These are phyloP conservation scores for Watsonalla cultraria DNA, from an alignment of 2,888 invertebrate genomes.

Conservation along the genomic window DNA sequence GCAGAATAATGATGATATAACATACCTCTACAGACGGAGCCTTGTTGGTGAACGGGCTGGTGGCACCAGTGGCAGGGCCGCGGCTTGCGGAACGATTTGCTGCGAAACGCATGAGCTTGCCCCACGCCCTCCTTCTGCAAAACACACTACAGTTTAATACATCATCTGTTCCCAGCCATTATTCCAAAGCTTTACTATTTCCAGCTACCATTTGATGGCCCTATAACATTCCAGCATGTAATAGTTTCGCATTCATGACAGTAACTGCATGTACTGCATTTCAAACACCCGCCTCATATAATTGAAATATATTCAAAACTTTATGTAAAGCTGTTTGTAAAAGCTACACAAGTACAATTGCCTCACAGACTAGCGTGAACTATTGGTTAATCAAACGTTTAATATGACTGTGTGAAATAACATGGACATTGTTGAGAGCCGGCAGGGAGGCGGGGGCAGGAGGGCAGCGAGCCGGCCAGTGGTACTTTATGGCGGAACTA, in stretches of 20 bases:
- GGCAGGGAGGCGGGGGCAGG: conserved; percentile 21
- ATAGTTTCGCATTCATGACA: conserved; percentile 1
- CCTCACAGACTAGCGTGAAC: conserved; percentile 33
- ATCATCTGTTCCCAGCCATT: neutral
- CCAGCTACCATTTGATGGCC: neutral
- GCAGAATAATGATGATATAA: neutral
- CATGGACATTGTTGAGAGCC: conserved; percentile 34
- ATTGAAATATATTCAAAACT: neutral
- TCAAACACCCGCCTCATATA: neutral
- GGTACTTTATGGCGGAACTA: conserved; percentile 44
- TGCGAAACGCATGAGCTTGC: conserved; percentile 85
- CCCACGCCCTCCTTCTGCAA: conserved; percentile 83
- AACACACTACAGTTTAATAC: conserved; percentile 25
- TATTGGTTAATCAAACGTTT: conserved; percentile 32
- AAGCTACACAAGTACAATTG: conserved; percentile 12
- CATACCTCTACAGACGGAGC: conserved; percentile 87
- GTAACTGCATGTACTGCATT: conserved; percentile 2
- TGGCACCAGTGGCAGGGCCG: conserved; percentile 89
- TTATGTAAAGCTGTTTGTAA: neutral
- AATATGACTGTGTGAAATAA: conserved; percentile 45
- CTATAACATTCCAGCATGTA: neutral
- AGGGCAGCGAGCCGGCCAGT: conserved; percentile 16
- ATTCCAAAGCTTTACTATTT: neutral
- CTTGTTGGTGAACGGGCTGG: conserved; percentile 85
- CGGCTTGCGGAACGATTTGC: conserved; percentile 85